Base-by-base conservation (phyloP, 2,797 vertebrate species). In the Neolamprologus multifasciatus region DNA sequence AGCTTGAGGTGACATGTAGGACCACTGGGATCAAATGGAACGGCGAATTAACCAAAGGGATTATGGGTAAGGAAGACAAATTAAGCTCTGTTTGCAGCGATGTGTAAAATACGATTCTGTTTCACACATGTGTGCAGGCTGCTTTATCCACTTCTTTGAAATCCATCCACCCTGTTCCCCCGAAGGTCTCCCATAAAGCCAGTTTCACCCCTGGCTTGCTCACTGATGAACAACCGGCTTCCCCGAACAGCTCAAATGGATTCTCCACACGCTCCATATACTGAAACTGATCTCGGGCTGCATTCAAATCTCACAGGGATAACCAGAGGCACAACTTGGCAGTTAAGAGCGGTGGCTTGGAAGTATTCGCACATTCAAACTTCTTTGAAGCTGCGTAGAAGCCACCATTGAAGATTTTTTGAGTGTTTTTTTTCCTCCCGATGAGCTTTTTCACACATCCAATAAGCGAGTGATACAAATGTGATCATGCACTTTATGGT, bases 51-150 rank as follows among this genome's bases (percentile, higher is more conserved):
- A 90, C 85, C 84, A 84, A 86, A 87, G 78, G 89, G 93, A 94
- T 94, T 94, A 93, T 81, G 87, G 86, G 79, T 55, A 80, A 82
- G 87, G 80, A 71, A 88, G 90, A 90, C 87, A 94, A 91, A 93
- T 91, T 59, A 89, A 89, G 80, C 83, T 89, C 80, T 88, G 88
- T 91, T 92, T 90, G 90, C 82, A 84, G 83, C 6, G 36, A 76
- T 67, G 92, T 88, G 90, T 92, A 84, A 93, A 95, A 95, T 92
- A 83, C 5, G 85, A 89, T 87, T 91, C 43, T 16, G 85, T 54
- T 85, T 79, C 87, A 84, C 84, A 89, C 78, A 33, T 21, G 67
- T 59, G 80, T 48, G 87, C 64, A 74, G 78, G 45, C 78, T 19
- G 87, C 48, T 88, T 81, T 17, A 87, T 89, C 52, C 78, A 33